Evolutionary conservation across 1,140 invertebrate genomes (phyloP), one percentile per base, ranked within the genome.

Genomic region (Pogonomyrmex barbatus): DNA sequence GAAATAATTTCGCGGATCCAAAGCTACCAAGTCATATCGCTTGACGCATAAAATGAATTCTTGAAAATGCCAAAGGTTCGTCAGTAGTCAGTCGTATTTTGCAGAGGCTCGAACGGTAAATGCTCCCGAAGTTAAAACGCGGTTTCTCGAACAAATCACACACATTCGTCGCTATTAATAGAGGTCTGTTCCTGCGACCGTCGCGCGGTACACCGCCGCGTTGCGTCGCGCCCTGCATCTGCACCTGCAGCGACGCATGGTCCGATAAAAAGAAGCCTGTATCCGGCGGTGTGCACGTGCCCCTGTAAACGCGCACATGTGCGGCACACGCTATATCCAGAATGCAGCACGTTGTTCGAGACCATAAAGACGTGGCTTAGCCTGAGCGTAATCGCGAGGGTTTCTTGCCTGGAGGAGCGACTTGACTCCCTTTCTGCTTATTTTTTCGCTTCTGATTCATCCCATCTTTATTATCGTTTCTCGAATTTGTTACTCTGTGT

Each of bases 261-360:
- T n/a, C 54, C 54, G 79, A 50, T 81, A 78, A 85, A 85, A 85
- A 85, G 75, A 42, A 81, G 79, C 79, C 39, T 86, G 85, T 86
- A 91, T 91, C 90, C 90, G 90, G 89, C 85, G 70, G 30, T 68
- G 62, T 87, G 85, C 90, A 90, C 91, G 91, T 91, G 91, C 88
- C 90, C 90, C 88, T 87, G 88, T 88, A 76, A 90, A 90, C 54
- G 79, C 81, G 86, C 88, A 88, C 88, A 78, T 86, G 82, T 87
- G 65, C 47, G 68, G 68, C 79, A 60, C 54, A 83, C 68, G 68
- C 68, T 83, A 60, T 70, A 47, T 47, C 54, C 54, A 83, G 79
- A 83, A 83, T 73, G 54, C 39, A 47, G 30, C 17, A 42, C 79
- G 68, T 83, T 83, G 79, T 83, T 83, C 79, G 54, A 58, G 52